Conservation (phyloP, 2,888 invertebrate genomes). For the Thelaira solivaga region DNA sequence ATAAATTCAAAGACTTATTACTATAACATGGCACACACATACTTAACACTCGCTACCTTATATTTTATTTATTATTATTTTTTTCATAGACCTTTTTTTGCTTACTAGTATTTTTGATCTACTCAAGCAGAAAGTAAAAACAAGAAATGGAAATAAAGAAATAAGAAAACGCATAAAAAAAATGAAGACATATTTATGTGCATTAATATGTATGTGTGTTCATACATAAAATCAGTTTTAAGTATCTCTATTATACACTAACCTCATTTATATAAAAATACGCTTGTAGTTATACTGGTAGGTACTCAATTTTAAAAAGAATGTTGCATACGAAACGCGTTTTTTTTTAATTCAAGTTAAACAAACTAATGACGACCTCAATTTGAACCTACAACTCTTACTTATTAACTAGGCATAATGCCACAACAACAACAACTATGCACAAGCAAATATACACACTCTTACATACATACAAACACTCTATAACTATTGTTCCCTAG, state of each 20-base stretch:
- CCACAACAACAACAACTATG: neutral
- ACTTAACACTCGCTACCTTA: too few species aligned
- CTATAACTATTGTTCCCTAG: conserved; percentile 1
- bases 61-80: too few species aligned
- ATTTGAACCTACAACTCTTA: conserved; percentile 53
- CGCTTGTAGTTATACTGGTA: neutral
- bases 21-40: too few species aligned
- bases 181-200: neutral
- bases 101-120: neutral
- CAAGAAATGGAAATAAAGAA: conserved; percentile 9
- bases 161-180: neutral
- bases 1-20: conserved; percentile 30
- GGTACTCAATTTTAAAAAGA: neutral
- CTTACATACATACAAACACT: neutral
- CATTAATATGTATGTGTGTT: neutral
- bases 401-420: conserved; percentile 21
- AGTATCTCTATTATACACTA: conserved; percentile 54
- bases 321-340: conserved; percentile 40
- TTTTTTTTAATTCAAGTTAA: conserved; percentile 30
- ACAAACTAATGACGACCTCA: conserved; percentile 45
- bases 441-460: neutral
- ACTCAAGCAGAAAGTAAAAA: conserved; percentile 51
- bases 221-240: conserved; percentile 25
- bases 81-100: neutral
- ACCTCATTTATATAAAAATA: conserved; percentile 51